phyloP scores from a whole-genome alignment of 2,888 invertebrate genomes.

The Laspeyria flexula region DNA sequence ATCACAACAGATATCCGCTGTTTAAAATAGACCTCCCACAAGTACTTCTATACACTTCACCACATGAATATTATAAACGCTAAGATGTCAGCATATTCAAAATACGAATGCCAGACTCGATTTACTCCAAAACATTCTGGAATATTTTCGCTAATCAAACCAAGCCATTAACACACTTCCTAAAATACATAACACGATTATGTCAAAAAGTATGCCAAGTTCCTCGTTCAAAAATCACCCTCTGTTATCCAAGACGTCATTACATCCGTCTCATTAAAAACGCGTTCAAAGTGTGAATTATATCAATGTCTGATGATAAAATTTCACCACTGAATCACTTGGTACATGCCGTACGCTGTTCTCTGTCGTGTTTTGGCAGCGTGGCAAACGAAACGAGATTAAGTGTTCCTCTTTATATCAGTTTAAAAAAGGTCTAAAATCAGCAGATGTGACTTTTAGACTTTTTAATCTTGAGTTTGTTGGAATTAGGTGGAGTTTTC shows the following conservation, averaged over 20 bases:
- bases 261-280: slow-evolving; percentile 6
- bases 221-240: not conserved
- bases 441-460: too few relatives aligned
- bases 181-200: not conserved
- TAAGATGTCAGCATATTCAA: too few relatives aligned
- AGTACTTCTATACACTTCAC: too few relatives aligned
- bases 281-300: slow-evolving; percentile 29
- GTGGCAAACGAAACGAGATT: slow-evolving; percentile 16
- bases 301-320: slow-evolving; percentile 35
- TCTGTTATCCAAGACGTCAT: not conserved
- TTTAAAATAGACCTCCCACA: too few relatives aligned
- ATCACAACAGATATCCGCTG: too few relatives aligned
- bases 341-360: slow-evolving; percentile 21
- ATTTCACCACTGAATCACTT: slow-evolving; percentile 20
- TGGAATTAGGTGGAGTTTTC: too few relatives aligned
- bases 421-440: too few relatives aligned
- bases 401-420: slow-evolving; percentile 22
- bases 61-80: too few relatives aligned
- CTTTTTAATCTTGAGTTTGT: too few relatives aligned
- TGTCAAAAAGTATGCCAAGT: not conserved
- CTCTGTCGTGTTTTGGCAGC: slow-evolving; percentile 35
- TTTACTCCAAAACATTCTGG: too few relatives aligned
- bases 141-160: not conserved
- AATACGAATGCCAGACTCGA: too few relatives aligned
- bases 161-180: not conserved